Evolutionary conservation across 1,140 invertebrate genomes (phyloP), one percentile per base, ranked within the genome.

Genomic region (Zelostemma sp.): DNA sequence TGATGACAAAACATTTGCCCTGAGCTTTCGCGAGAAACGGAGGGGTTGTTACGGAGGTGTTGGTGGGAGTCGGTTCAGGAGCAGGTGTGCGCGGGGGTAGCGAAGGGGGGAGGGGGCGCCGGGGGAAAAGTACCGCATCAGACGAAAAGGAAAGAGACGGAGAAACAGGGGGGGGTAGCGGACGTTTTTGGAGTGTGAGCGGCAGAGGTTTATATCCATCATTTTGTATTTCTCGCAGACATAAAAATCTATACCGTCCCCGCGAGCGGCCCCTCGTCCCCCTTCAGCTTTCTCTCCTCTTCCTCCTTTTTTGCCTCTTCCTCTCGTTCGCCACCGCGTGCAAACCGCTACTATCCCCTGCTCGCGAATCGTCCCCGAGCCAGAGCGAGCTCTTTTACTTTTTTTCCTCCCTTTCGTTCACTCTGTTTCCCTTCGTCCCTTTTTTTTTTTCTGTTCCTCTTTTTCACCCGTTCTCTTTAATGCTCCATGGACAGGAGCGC

Each of bases 221-320:
- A 83, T 83, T 83, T 83, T 80, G 80, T 82, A 82, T 83, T 83
- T 83, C 79, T 83, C 81, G 75, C 79, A 82, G 81, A 83, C 81
- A 78, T 78, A 79, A 80, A 79, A 79, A 79, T 79, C 77, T 80
- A 68, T 68, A 68, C 66, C 54, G 62, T 62, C 54, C 59, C 66
- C 66, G 38, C 53, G 50, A 61, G 58, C 58, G 43, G 57, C 47
- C 31, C 57, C 46, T 56, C 49, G 28, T 45, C 40, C 47, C 46
- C 60, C 33, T 19, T 12, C 12, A 15, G 31, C 15, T n/a, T n/a
- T n/a, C 49, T 5, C 19, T 14, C 31, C 33, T 50, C 46, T 35
- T 17, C 14, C n/a, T n/a, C n/a, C n/a, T n/a, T n/a, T n/a, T n/a
- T 11, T 53, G 45, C 50, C 31, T 59, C 57, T 60, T 51, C 53